Percentiles rank a stretch among this genome's conserved stretches.
phyloP scores from a whole-genome alignment of 2,888 invertebrate genomes.

The Margaritifera margaritifera region DNA sequence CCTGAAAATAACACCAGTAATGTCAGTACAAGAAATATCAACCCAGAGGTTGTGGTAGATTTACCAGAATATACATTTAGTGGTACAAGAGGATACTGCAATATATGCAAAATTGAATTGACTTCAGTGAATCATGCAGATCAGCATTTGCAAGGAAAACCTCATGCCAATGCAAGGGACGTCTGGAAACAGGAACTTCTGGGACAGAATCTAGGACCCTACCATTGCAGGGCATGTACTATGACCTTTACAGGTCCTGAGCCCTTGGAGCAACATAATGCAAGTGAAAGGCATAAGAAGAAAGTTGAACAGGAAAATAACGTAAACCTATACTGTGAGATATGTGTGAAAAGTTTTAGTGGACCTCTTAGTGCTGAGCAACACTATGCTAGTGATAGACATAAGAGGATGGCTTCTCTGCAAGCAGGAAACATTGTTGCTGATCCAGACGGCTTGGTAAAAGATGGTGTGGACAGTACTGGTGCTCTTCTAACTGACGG shows the following conservation, averaged over 20 bases:
- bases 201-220: conserved; percentile 4
- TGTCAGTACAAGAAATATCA: not conserved
- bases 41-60: conserved; percentile 8
- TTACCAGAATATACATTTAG: conserved; percentile 28
- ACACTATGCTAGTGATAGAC: conserved; percentile 54
- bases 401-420: conserved; percentile 35
- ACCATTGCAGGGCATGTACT: conserved; percentile 47
- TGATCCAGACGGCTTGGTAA: not conserved
- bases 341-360: conserved; percentile 49
- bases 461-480: conserved; percentile 4
- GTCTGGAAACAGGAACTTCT: conserved; percentile 7
- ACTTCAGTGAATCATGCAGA: conserved; percentile 28
- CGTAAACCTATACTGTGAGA: conserved; percentile 40
- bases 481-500: conserved; percentile 4
- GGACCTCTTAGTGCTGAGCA: conserved; percentile 55
- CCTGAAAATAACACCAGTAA: not conserved
- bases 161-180: conserved; percentile 34
- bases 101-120: conserved; percentile 32
- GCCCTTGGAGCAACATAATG: conserved; percentile 51
- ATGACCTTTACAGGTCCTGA: conserved; percentile 54
- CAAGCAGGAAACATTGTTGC: not conserved
- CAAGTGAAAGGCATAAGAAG: conserved; percentile 49
- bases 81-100: conserved; percentile 38
- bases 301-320: conserved; percentile 21
- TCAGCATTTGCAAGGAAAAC: conserved; percentile 33